These are phyloP conservation scores for Tanypteryx hageni DNA, from an alignment of 2,888 invertebrate species.

Conservation along the genomic window DNA sequence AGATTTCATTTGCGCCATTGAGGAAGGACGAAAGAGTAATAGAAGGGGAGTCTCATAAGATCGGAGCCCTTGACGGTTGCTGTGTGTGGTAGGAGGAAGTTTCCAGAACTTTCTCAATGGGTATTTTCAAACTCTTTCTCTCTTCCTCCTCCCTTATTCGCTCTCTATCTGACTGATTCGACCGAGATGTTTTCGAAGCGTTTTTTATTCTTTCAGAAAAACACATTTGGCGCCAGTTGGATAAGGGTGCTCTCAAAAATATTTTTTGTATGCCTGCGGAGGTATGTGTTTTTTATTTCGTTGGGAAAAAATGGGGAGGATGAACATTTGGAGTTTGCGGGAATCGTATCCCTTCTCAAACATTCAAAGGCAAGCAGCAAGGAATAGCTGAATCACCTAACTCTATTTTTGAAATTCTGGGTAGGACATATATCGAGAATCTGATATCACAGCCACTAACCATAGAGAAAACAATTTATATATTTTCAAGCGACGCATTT, in stretches of 20 bases:
- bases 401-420: no score
- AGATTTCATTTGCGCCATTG: not conserved
- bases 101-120: not conserved
- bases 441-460: no score
- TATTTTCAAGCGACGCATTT: no score
- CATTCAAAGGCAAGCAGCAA: not conserved
- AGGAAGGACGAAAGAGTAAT: not conserved
- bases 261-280: not conserved
- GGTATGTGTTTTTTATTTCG: not conserved
- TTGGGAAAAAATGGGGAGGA: not conserved
- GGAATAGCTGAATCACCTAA: not conserved
- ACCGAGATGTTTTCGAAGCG: not conserved
- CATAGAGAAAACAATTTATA: no score
- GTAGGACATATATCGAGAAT: no score
- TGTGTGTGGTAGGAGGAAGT: not conserved
- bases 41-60: not conserved
- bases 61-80: not conserved
- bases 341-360: not conserved
- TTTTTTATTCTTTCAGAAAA: not conserved
- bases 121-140: not conserved
- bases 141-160: not conserved
- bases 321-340: not conserved
- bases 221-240: not conserved
- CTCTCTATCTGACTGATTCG: not conserved
- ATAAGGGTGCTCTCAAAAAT: not conserved